phyloP scores from a whole-genome alignment of 2,797 vertebrate genomes.

The Myioborus melanocephalus region DNA sequence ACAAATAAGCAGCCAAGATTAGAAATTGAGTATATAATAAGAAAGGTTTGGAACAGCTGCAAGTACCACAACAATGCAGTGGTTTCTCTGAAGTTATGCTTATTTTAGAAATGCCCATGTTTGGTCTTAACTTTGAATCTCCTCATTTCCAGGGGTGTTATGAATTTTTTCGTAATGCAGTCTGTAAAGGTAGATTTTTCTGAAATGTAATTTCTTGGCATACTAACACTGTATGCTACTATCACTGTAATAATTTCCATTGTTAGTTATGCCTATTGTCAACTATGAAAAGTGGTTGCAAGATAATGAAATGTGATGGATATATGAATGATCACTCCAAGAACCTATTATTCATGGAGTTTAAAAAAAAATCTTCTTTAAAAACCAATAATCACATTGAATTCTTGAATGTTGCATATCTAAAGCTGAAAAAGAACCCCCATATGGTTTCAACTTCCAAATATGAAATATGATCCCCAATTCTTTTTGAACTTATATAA shows the following conservation, averaged over 20 bases:
- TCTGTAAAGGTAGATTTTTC: neutral
- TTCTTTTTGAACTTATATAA: neutral
- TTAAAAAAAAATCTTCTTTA: neutral
- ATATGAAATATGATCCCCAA: neutral
- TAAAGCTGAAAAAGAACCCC: neutral
- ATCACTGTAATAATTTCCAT: neutral
- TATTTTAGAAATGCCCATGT: neutral
- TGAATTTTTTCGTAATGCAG: neutral
- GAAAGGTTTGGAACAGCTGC: neutral
- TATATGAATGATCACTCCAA: neutral
- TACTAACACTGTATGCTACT: neutral
- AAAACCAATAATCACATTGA: neutral
- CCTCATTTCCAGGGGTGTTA: neutral
- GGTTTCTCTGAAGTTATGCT: neutral
- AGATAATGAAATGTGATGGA: neutral
- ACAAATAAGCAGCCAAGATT: neutral
- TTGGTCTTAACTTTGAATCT: neutral
- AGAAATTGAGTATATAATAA: neutral
- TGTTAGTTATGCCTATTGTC: neutral
- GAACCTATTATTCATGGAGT: neutral
- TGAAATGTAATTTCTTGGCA: neutral
- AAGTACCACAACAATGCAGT: neutral
- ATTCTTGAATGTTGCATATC: neutral
- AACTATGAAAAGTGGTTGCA: neutral
- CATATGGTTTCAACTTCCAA: neutral